Conservation (phyloP, 2,113 vertebrate species). For the Setophaga coronata region DNA sequence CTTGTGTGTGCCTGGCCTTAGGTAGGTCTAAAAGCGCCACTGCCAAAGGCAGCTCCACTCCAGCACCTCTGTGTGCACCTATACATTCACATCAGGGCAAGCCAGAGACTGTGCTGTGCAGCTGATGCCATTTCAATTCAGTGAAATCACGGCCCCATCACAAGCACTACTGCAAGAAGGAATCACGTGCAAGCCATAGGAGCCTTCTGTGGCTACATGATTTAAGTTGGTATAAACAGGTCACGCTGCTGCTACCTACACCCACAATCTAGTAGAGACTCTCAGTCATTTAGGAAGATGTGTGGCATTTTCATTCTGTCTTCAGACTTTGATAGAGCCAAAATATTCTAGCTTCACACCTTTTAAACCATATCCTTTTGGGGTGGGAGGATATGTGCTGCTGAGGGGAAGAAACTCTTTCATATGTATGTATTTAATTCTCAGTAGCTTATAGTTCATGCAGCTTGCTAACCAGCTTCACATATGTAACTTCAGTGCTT, state of each 20-base stretch:
- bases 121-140: neutral
- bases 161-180: neutral
- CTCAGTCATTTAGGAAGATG: neutral
- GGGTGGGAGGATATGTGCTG: neutral
- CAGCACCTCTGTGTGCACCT: neutral
- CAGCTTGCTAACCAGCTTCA: neutral
- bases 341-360: neutral
- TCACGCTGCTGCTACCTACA: neutral
- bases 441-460: neutral
- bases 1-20: neutral
- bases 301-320: neutral
- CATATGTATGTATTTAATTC: neutral
- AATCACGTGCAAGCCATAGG: accelerated
- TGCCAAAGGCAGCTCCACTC: neutral
- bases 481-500: neutral
- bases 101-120: neutral
- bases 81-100: neutral
- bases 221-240: neutral
- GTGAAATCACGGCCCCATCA: neutral
- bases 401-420: neutral
- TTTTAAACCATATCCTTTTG: neutral
- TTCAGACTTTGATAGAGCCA: neutral
- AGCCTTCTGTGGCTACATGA: neutral
- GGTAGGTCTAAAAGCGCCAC: neutral
- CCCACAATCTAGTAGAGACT: neutral